Evolutionary conservation across 2,888 invertebrate genomes (phyloP).

Genomic region (Drosophila borborema): DNA sequence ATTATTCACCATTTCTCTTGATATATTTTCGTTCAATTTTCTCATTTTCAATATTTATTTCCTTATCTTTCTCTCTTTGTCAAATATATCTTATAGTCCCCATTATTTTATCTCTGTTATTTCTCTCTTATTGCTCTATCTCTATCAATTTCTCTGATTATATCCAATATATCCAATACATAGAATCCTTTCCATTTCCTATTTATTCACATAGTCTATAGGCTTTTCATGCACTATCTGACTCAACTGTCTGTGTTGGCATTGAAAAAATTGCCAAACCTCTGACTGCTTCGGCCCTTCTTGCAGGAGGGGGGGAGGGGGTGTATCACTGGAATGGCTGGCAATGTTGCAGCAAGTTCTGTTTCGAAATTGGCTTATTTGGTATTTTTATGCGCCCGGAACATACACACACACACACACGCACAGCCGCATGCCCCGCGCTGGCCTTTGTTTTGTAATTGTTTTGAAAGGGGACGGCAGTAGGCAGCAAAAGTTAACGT

Average conservation of each 20-base stretch:
- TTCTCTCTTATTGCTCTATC: too few relatives aligned
- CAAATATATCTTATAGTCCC: too few relatives aligned
- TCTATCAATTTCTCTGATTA: too few relatives aligned
- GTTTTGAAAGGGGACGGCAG: constrained; percentile 68
- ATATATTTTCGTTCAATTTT: too few relatives aligned
- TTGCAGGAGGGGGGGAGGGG: constrained; percentile 1
- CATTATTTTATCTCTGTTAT: too few relatives aligned
- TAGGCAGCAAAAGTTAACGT: constrained; percentile 78
- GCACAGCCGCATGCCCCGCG: constrained; percentile 15
- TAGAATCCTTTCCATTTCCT: neutral
- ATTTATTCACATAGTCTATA: constrained; percentile 13
- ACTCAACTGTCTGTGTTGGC: constrained; percentile 16
- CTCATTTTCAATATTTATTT: too few relatives aligned
- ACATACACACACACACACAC: constrained; percentile 30
- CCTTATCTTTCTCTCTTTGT: too few relatives aligned
- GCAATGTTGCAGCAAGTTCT: constrained; percentile 64
- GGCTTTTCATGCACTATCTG: constrained; percentile 2
- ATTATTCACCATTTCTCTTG: too few relatives aligned
- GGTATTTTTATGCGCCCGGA: constrained; percentile 72
- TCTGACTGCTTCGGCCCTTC: constrained; percentile 19
- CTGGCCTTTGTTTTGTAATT: constrained; percentile 78
- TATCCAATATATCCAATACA: too few relatives aligned
- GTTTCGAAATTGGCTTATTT: constrained; percentile 79
- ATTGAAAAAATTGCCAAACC: constrained; percentile 48
- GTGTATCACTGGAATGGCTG: constrained; percentile 1